phyloP scores from a whole-genome alignment of 1,140 invertebrate genomes.

The Lepidostoma basale region DNA sequence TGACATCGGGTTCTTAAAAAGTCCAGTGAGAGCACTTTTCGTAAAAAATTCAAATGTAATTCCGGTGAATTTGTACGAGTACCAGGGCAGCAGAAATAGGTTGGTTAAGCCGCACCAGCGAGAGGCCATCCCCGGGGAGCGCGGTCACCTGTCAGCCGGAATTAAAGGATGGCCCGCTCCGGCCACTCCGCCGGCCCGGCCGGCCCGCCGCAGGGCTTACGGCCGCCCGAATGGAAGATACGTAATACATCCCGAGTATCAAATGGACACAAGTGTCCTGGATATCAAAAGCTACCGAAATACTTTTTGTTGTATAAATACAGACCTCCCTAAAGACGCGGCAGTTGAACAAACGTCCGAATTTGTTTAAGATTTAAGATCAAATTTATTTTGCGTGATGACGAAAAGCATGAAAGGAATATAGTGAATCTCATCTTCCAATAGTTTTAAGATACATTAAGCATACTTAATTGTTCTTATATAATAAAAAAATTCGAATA shows the following conservation, averaged over 20 bases:
- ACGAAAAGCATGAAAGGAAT: no score
- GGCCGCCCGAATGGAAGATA: conserved; percentile 7
- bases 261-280: conserved; percentile 17
- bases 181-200: conserved; percentile 20
- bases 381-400: no score
- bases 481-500: no score
- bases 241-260: conserved; percentile 27
- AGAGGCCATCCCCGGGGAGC: conserved; percentile 21
- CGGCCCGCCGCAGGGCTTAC: conserved; percentile 33
- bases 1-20: background rate
- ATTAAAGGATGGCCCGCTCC: conserved; percentile 44
- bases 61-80: conserved; percentile 16
- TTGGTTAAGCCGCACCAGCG: conserved; percentile 20
- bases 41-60: conserved; percentile 10
- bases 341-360: no score
- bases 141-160: conserved; percentile 46
- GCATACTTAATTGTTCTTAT: no score
- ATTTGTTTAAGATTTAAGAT: no score
- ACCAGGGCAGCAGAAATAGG: conserved; percentile 18
- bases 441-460: no score
- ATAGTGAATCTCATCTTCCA: no score
- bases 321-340: background rate
- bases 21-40: background rate
- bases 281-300: conserved; percentile 2
- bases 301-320: conserved; percentile 11